Percentiles rank a stretch among this genome's conserved stretches.
These are phyloP conservation scores for Rhabdornis inornatus DNA, from an alignment of 2,113 vertebrate genomes.

Conservation along the genomic window DNA sequence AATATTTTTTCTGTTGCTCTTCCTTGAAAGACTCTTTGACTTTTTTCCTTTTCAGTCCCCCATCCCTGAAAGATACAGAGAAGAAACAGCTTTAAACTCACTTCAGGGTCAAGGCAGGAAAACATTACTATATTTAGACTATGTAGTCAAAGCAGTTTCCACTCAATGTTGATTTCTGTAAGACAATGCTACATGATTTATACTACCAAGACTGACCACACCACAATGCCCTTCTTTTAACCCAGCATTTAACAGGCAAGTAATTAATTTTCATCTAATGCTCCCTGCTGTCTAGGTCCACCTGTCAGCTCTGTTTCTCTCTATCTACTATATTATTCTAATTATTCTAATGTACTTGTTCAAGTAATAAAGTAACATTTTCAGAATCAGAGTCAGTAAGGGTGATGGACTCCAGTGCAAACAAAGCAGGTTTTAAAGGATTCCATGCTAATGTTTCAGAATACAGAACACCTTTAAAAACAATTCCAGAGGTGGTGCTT, in stretches of 20 bases:
- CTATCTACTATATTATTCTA: background rate
- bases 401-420: background rate
- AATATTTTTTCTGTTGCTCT: conserved; percentile 92
- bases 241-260: background rate
- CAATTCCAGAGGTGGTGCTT: background rate
- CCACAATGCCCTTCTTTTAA: background rate
- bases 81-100: background rate
- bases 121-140: background rate
- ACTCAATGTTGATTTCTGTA: background rate
- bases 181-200: background rate
- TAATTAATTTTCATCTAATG: background rate
- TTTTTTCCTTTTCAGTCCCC: conserved; percentile 85
- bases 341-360: background rate
- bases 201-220: background rate
- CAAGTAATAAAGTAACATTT: background rate
- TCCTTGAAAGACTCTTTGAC: conserved; percentile 86
- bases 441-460: background rate
- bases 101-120: background rate
- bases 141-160: background rate
- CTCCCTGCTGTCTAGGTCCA: background rate
- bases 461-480: background rate
- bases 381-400: background rate
- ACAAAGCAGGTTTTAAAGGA: background rate
- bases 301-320: background rate
- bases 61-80: conserved; percentile 80